Evolutionary conservation across 1,140 invertebrate genomes (phyloP), one percentile per base, ranked within the genome.

Genomic region (Myzus persicae): DNA sequence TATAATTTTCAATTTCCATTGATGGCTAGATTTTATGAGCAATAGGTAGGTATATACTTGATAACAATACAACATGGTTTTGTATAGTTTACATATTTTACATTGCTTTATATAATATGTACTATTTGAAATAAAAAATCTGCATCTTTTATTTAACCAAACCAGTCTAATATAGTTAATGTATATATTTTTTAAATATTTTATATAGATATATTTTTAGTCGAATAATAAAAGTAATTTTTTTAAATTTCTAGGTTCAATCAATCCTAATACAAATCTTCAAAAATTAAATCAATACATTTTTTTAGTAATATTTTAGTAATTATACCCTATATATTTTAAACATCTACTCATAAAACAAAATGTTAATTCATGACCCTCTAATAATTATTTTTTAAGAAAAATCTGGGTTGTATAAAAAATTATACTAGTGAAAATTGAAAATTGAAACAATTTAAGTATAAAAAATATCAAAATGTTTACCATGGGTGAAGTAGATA

Each of bases 401-500:
- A 4, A 51, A 51, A 22, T 22, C 22, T 22, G 48, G 22, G 20
- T 22, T 67, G 14, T 42, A 40, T 44, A 20, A 42, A 24, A 44
- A 81, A 24, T 38, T 81, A 38, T 40, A 22, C 31, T 24, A 82
- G 31, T 67, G n/a, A 3, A 67, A 67, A n/a, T 67, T 38, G 22
- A 7, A 36, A 51, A 51, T 6, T 8, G n/a, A 9, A 82, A 38
- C n/a, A 40, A 40, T 24, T 7, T 38, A 82, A 82, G 36, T 38
- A 82, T 22, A 40, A 24, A 82, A 40, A 82, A 9, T 31, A 38
- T 89, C 0, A 89, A 48, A 44, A 42, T 40, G 0, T 18, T 48
- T 97, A 99, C 98, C 98, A 98, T 99, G 99, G 91, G 99, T 99
- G 95, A 99, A 99, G 95, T 99, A 99, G 3, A 99, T 98, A 95